Evolutionary conservation across 2,888 invertebrate genomes (phyloP), one percentile per base, ranked within the genome.

Genomic region (Leptopterna dolabrata): DNA sequence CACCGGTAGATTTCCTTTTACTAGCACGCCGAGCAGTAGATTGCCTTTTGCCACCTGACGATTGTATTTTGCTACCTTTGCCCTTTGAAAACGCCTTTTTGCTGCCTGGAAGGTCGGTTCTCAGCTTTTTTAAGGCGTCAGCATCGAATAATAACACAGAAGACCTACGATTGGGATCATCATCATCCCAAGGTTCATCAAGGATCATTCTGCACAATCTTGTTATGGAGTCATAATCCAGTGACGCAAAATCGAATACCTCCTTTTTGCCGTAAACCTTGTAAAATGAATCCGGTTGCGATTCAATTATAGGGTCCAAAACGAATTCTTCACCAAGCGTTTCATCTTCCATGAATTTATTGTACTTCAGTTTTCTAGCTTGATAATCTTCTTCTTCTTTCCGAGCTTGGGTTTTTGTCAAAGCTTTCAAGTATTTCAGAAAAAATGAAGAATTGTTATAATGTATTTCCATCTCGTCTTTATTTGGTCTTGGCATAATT

Each of bases 401-500:
- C 36, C 45, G 41, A 4, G 85, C 85, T 11, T 14, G 43, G 24
- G 24, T 30, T 30, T n/a, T n/a, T 9, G 85, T 41, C 29, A 85
- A 29, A 24, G 76, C 73, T 73, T 85, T 85, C 7, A 85, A 27
- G 76, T 45, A 85, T 19, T 85, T 85, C 11, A 11, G 9, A 27
- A 85, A 73, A 76, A 85, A 85, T 19, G 85, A 71, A 13, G 85
- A 45, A 4, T 73, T 85, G 43, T 4, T 76, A 24, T 76, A 86
- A 19, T 86, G 78, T 11, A 86, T 78, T 55, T 86, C 78, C 86
- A 86, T 76, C n/a, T 78, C n/a, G 29, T 78, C 78, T 41, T 55
- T 76, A 51, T 86, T 86, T n/a, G 86, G 86, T 41, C 86, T 76
- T 4, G 86, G 86, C 78, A 86, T 36, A 16, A 86, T 86, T 63